Percentiles rank a stretch among this genome's conserved stretches.
phyloP scores from a whole-genome alignment of 23 tunicate genomes.

The Trididemnum nubilum region DNA sequence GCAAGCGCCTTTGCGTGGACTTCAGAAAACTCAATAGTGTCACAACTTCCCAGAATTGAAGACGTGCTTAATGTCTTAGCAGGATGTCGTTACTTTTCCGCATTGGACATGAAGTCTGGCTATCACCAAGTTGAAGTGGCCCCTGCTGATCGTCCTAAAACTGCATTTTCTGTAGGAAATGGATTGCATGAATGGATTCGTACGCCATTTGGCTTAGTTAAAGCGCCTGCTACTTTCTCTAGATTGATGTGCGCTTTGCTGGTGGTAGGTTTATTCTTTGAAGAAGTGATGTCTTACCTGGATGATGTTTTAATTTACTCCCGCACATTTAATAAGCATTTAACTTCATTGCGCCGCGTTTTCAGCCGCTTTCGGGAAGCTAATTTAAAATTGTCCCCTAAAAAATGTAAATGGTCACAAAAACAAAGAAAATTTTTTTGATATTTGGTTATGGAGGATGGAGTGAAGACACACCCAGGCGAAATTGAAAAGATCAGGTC shows the following conservation, averaged over 20 bases:
- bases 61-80: constrained; percentile 30
- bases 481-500: constrained; percentile 5
- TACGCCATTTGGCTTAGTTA: constrained; percentile 16
- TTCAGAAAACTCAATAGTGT: constrained; percentile 15
- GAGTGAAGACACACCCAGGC: constrained; percentile 26
- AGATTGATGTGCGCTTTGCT: constrained; percentile 23
- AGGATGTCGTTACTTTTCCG: constrained; percentile 26
- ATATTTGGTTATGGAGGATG: constrained; percentile 9
- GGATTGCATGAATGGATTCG: constrained; percentile 14
- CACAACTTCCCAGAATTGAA: constrained; percentile 39
- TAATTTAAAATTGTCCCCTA: not conserved
- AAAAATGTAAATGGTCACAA: constrained; percentile 21
- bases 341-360: not conserved
- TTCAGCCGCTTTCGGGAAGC: constrained; percentile 8
- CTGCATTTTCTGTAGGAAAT: constrained; percentile 1
- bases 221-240: constrained; percentile 50
- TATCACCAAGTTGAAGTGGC: constrained; percentile 28
- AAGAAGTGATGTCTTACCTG: constrained; percentile 18
- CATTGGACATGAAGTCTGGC: constrained; percentile 29
- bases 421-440: constrained; percentile 17
- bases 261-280: not conserved
- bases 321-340: constrained; percentile 34
- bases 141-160: constrained; percentile 1
- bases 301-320: constrained; percentile 35
- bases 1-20: constrained; percentile 31